phyloP scores from a whole-genome alignment of 2,113 vertebrate genomes.

The Morone saxatilis region DNA sequence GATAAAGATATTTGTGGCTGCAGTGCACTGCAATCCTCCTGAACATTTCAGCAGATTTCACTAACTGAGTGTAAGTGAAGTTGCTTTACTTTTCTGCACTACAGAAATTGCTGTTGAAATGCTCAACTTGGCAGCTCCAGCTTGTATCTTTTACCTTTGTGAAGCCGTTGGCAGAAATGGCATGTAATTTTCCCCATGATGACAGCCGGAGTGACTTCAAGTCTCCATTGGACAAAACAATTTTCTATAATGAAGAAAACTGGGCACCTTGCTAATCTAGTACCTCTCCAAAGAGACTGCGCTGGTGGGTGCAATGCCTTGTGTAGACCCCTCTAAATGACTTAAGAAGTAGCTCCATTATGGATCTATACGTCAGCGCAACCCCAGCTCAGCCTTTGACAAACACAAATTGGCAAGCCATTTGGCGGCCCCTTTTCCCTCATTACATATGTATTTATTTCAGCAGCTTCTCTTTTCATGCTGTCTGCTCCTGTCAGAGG shows the following conservation, averaged over 20 bases:
- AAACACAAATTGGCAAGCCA: slow-evolving; percentile 78
- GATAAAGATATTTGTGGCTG: not conserved
- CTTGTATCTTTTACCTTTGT: slow-evolving; percentile 53
- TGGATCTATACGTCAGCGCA: slow-evolving; percentile 77
- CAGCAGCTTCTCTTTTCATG: slow-evolving; percentile 78
- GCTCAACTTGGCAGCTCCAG: slow-evolving; percentile 50
- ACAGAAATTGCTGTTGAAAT: slow-evolving; percentile 55
- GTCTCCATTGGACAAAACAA: slow-evolving; percentile 62
- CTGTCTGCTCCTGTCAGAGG: slow-evolving; percentile 73
- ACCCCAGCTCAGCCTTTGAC: slow-evolving; percentile 69
- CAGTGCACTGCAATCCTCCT: not conserved
- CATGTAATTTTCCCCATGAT: slow-evolving; percentile 62
- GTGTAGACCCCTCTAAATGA: slow-evolving; percentile 67
- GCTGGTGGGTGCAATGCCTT: slow-evolving; percentile 34
- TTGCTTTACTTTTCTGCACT: slow-evolving; percentile 20
- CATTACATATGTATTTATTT: slow-evolving; percentile 82
- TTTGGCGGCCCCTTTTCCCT: slow-evolving; percentile 67
- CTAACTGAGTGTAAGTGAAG: slow-evolving; percentile 15
- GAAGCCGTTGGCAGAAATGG: slow-evolving; percentile 42
- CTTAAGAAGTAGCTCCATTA: slow-evolving; percentile 74
- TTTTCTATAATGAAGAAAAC: slow-evolving; percentile 71
- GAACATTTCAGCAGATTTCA: slow-evolving; percentile 20
- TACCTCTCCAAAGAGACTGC: slow-evolving; percentile 36
- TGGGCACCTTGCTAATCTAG: slow-evolving; percentile 53
- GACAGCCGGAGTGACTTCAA: slow-evolving; percentile 55